phyloP scores from a whole-genome alignment of 2,888 invertebrate genomes.

The Theodoxus fluviatilis region DNA sequence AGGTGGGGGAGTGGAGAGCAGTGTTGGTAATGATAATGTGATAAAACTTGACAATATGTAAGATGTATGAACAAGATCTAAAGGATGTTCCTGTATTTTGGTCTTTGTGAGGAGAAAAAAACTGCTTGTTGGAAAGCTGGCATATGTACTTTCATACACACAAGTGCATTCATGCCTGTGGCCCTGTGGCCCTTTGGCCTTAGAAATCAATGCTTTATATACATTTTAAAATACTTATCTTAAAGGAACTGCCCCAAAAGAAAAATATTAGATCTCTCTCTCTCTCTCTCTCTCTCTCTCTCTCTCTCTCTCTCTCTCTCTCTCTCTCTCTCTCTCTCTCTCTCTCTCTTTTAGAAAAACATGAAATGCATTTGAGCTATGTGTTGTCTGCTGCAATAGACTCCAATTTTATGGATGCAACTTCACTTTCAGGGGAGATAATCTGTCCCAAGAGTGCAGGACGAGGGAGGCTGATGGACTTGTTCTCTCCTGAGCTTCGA shows the following conservation, averaged over 20 bases:
- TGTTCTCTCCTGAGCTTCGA: conserved; percentile 41
- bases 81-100: no score
- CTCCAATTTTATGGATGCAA: not conserved
- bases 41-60: no score
- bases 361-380: no score
- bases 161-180: not conserved
- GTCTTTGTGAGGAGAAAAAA: not conserved
- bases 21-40: no score
- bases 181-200: not conserved
- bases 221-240: not conserved
- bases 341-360: no score
- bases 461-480: conserved; percentile 42
- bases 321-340: no score
- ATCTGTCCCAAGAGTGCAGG: conserved; percentile 37
- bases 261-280: no score
- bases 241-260: no score
- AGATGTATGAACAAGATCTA: no score
- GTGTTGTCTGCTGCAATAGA: no score
- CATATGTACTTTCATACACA: not conserved
- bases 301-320: no score
- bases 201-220: not conserved
- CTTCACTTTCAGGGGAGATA: conserved; percentile 43
- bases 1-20: conserved; percentile 35
- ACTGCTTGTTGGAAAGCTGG: not conserved
- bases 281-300: no score